A percentile compares a stretch with the other conserved stretches of the same genome.
These are phyloP conservation scores for Rhopalosiphum padi DNA, from an alignment of 1,140 invertebrate species.

Conservation along the genomic window DNA sequence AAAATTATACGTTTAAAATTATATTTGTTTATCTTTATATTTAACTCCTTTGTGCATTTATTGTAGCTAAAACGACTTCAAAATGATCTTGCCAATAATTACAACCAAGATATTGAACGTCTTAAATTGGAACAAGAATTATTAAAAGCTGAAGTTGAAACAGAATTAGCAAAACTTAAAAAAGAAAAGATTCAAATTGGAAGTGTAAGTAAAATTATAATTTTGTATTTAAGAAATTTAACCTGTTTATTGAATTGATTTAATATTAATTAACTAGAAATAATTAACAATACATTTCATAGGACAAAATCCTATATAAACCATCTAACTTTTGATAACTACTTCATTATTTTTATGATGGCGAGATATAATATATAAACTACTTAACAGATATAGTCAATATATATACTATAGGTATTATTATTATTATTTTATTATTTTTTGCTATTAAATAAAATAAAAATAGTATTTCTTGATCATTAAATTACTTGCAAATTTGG, in stretches of 20 bases:
- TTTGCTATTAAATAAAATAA: too few species aligned
- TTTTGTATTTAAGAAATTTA: background rate
- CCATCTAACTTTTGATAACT: background rate
- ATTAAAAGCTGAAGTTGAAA: conserved; percentile 39
- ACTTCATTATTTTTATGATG: background rate
- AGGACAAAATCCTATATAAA: background rate
- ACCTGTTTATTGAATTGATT: background rate
- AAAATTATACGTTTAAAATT: background rate
- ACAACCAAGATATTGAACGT: conserved; percentile 37
- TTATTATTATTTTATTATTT: background rate
- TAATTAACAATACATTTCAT: background rate
- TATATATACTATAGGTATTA: background rate
- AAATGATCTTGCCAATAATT: conserved; percentile 41
- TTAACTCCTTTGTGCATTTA: background rate
- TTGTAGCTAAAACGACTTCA: conserved; percentile 35
- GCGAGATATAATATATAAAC: background rate
- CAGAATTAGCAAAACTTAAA: conserved; percentile 30
- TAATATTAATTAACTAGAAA: background rate
- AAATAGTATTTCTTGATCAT: too few species aligned
- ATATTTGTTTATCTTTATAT: background rate
- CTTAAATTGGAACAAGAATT: conserved; percentile 47
- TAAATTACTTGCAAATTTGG: too few species aligned
- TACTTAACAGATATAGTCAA: background rate
- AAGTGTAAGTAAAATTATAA: background rate
- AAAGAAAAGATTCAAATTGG: background rate